phyloP scores from a whole-genome alignment of 1,140 invertebrate species.

The Solen grandis region DNA sequence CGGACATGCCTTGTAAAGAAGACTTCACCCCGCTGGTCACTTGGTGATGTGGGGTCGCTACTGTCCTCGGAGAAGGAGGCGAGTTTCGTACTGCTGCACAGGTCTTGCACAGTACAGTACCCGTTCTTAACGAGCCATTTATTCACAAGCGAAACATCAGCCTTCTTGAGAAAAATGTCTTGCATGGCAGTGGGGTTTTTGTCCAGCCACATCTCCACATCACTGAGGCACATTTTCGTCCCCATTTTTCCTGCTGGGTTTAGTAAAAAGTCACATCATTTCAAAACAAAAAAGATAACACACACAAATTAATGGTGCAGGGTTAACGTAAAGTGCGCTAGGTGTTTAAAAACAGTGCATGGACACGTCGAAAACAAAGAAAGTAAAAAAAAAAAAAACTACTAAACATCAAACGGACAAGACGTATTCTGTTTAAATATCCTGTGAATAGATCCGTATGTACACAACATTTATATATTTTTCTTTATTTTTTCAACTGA shows the following conservation, averaged over 20 bases:
- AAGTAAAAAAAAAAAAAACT: too few relatives aligned
- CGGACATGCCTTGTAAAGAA: slow-evolving; percentile 76
- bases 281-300: too few relatives aligned
- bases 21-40: slow-evolving; percentile 59
- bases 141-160: slow-evolving; percentile 82
- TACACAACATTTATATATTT: too few relatives aligned
- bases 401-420: too few relatives aligned
- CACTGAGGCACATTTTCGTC: not conserved
- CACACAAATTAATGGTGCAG: too few relatives aligned
- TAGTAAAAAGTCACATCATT: too few relatives aligned
- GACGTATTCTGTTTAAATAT: too few relatives aligned
- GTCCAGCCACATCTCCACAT: slow-evolving; percentile 82
- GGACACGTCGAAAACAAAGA: too few relatives aligned
- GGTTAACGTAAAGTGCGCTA: too few relatives aligned
- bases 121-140: slow-evolving; percentile 82
- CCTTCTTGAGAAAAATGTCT: slow-evolving; percentile 82
- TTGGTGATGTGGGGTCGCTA: slow-evolving; percentile 71
- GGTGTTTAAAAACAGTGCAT: too few relatives aligned
- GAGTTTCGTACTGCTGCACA: slow-evolving; percentile 61
- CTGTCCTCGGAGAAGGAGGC: slow-evolving; percentile 56
- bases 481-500: too few relatives aligned
- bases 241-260: not conserved
- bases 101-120: slow-evolving; percentile 80
- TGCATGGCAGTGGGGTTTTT: slow-evolving; percentile 79
- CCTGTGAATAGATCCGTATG: too few relatives aligned